phyloP scores from a whole-genome alignment of 2,888 invertebrate genomes.

The Toxonevra muliebris region DNA sequence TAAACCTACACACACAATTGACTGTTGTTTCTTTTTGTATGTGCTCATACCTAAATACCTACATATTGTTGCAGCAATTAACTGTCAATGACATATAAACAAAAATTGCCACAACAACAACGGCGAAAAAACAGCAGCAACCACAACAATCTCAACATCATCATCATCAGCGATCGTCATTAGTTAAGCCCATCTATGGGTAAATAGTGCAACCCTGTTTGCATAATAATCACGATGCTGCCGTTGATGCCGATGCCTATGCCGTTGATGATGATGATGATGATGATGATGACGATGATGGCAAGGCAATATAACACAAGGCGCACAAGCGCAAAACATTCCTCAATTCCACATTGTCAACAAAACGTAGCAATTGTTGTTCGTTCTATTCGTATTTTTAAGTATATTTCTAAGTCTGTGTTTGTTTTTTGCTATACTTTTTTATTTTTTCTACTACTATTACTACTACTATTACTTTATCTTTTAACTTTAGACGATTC shows the following conservation, averaged over 20 bases:
- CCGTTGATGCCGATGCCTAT: slow-evolving; percentile 3
- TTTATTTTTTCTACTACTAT: no score
- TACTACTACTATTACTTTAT: not conserved
- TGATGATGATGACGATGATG: no score
- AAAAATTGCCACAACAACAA: slow-evolving; percentile 38
- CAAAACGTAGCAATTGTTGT: not conserved
- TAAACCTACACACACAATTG: slow-evolving; percentile 2
- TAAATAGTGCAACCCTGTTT: slow-evolving; percentile 65
- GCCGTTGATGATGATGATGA: not conserved
- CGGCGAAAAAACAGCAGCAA: slow-evolving; percentile 4
- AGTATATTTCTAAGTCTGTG: not conserved
- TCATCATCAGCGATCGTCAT: slow-evolving; percentile 55
- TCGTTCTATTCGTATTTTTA: not conserved
- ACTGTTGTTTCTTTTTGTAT: not conserved
- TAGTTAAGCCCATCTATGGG: slow-evolving; percentile 63
- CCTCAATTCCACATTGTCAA: slow-evolving; percentile 1
- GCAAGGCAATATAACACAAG: not conserved
- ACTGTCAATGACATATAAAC: slow-evolving; percentile 56
- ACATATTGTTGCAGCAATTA: slow-evolving; percentile 43
- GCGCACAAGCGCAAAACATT: slow-evolving; percentile 9
- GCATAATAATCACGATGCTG: slow-evolving; percentile 60
- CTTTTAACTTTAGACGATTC: not conserved
- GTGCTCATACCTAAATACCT: not conserved
- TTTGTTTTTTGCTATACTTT: not conserved
- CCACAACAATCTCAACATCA: slow-evolving; percentile 22